These are phyloP conservation scores for Oceanodroma leucorhoa DNA, from an alignment of 2,797 vertebrate genomes.

Conservation along the genomic window DNA sequence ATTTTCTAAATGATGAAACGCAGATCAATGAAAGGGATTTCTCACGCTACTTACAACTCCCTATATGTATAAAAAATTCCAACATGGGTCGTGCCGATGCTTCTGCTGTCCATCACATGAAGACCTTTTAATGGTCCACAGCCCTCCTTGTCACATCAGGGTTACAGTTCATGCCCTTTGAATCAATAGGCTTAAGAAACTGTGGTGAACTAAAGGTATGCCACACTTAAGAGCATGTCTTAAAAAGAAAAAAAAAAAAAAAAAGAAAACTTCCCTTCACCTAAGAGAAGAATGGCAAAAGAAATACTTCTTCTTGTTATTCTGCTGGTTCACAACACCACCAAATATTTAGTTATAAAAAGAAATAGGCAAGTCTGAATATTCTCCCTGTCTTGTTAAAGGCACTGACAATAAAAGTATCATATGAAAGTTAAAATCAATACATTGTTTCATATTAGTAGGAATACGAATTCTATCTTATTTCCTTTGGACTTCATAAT, in stretches of 20 bases:
- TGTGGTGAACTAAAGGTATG: not conserved
- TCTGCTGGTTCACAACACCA: not conserved
- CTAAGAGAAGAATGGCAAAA: not conserved
- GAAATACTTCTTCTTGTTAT: not conserved
- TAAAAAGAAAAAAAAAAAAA: not conserved
- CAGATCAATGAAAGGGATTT: not conserved
- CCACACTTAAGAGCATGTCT: not conserved
- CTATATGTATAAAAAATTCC: not conserved
- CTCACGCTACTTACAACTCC: not conserved
- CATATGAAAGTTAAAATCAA: not conserved
- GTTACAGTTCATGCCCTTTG: not conserved
- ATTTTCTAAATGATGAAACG: not conserved
- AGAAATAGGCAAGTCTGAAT: not conserved
- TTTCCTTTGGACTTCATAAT: not conserved
- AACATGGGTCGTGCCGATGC: fast-evolving
- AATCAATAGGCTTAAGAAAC: not conserved
- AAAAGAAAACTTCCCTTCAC: not conserved
- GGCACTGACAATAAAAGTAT: not conserved
- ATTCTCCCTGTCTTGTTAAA: not conserved
- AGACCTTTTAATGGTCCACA: not conserved
- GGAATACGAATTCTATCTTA: not conserved
- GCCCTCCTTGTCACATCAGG: not conserved
- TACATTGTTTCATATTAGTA: not conserved
- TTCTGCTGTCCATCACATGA: not conserved
- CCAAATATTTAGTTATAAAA: not conserved